Evolutionary conservation across 2,113 vertebrate genomes (phyloP), one percentile per base, ranked within the genome.

Genomic region (Xenus cinereus): DNA sequence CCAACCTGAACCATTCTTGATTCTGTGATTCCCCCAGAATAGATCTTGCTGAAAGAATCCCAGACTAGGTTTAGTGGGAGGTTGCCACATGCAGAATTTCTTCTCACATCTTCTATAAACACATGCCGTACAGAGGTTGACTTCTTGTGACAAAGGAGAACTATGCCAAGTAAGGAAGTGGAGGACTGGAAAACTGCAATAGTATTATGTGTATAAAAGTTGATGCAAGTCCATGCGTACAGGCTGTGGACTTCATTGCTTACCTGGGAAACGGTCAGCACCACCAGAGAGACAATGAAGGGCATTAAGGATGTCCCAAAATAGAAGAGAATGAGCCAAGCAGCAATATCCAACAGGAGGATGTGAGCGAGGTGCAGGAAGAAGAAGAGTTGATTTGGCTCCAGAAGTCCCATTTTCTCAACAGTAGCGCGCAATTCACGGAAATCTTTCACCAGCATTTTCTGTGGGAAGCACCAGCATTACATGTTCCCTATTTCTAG

Each of bases 231-330:
- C 54, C 28, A 4, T 0, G 8, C 9, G 4, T 26, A 18, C 2
- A 0, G 1, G 15, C 46, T 14, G 4, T 43, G 51, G 39, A 14
- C 37, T 48, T 48, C 15, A 4, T 4, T 60, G 74, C 76, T 83
- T 87, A 98, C 98, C 98, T 98, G 98, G 33, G 96, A 98, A 23
- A 89, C 48, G 33, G 97, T 97, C 89, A 98, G 97, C 41, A 98
- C 81, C 74, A 98, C 30, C 21, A 97, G 95, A 15, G 98, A 97
- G 51, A 96, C 71, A 17, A 96, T 6, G 7, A 98, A 98, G 21
- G 98, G 97, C 51, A 97, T 19, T 1, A 97, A 73, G 56, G 98
- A 98, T 2, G 98, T 95, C 23, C 98, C 98, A 26, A 98, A 98
- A 90, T 96, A 76, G 95, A 97, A 93, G 30, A 98, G 98, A 28